These are phyloP conservation scores for Danio albolineatus DNA, from an alignment of 2,797 vertebrate species.

Conservation along the genomic window DNA sequence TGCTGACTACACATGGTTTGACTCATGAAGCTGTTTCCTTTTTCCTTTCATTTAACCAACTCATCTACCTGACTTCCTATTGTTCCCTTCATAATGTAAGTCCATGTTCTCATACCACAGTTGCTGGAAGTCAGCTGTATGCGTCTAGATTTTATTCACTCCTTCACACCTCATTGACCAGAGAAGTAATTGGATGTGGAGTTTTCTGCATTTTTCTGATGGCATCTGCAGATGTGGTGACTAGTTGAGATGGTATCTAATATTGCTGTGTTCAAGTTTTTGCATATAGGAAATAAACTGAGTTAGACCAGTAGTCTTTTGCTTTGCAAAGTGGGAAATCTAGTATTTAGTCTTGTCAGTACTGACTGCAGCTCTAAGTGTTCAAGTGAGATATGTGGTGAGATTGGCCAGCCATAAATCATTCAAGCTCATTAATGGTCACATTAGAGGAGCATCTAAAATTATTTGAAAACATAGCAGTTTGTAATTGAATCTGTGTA, in stretches of 20 bases:
- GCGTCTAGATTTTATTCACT: neutral
- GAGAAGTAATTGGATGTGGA: neutral
- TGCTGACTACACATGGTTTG: neutral
- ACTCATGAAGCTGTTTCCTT: neutral
- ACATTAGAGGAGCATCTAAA: neutral
- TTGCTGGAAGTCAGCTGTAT: neutral
- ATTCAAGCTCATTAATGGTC: neutral
- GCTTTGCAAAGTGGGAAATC: neutral
- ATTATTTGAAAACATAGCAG: neutral
- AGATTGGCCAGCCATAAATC: neutral
- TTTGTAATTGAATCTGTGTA: neutral
- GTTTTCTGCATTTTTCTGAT: neutral
- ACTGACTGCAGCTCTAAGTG: constrained; percentile 8
- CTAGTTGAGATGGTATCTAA: constrained; percentile 28
- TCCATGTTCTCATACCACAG: constrained; percentile 4
- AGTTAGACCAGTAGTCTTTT: neutral
- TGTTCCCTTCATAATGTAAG: neutral
- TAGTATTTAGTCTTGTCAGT: neutral
- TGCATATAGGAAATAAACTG: neutral
- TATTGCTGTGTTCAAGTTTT: constrained; percentile 7
- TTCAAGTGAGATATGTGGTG: neutral
- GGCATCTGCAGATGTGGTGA: neutral
- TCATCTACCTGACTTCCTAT: neutral
- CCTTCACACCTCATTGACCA: constrained; percentile 3
- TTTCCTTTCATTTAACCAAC: neutral